phyloP scores from a whole-genome alignment of 1,140 invertebrate genomes.

The Meteorus sp. region DNA sequence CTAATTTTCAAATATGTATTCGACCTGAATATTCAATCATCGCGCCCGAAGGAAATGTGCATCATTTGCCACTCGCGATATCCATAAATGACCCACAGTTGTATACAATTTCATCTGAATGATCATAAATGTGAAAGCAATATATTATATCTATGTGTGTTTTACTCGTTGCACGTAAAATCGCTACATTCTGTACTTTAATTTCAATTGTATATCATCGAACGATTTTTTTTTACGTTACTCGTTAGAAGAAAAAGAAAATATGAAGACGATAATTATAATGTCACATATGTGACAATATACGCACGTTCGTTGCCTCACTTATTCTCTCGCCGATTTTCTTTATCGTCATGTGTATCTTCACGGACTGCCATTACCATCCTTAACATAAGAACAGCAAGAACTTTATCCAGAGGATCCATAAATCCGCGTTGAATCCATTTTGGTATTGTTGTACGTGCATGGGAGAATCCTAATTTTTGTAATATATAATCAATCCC shows the following conservation, averaged over 20 bases:
- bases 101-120: no score
- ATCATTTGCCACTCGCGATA: no score
- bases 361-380: constrained; percentile 61
- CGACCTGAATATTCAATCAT: neutral
- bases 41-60: no score
- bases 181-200: neutral
- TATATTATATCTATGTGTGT: neutral
- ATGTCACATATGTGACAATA: no score
- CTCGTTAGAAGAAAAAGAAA: neutral
- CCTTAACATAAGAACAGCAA: constrained; percentile 71
- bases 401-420: constrained; percentile 90
- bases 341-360: constrained; percentile 46
- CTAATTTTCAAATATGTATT: no score
- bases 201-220: neutral
- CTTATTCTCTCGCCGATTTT: constrained; percentile 49
- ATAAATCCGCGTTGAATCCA: constrained; percentile 98
- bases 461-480: constrained; percentile 95
- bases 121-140: no score
- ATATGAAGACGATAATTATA: no score
- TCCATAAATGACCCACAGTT: no score
- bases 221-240: constrained; percentile 8
- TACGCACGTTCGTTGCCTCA: no score
- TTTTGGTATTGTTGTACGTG: constrained; percentile 96
- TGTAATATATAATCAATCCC: constrained; percentile 97
- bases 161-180: constrained; percentile 19